Evolutionary conservation across 2,888 invertebrate species (phyloP), one percentile per base, ranked within the genome.

Genomic region (Melolontha melolontha): DNA sequence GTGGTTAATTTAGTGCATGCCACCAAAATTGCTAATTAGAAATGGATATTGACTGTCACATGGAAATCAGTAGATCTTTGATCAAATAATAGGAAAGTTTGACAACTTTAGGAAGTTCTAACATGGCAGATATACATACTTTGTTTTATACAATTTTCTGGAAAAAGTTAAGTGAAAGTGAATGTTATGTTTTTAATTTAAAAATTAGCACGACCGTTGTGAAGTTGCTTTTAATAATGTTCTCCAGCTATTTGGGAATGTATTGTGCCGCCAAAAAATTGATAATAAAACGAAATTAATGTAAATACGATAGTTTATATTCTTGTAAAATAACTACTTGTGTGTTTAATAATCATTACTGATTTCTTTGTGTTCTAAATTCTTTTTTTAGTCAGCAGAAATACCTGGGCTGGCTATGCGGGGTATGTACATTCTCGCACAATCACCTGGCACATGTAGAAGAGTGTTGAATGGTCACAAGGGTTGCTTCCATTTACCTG

Each of bases 391-490:
- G 71, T 69, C 69, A 66, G 67, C 65, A 65, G 67, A 71, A 67
- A 71, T 68, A 76, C 76, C 75, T 78, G 78, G 76, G 76, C 76
- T 77, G 75, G 75, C 73, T 75, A 79, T 78, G 78, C 76, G 78
- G 76, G 76, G 75, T 77, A 74, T 73, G 75, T 75, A 77, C 73
- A 70, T 72, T 71, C 74, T 70, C 72, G 69, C 71, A 72, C 71
- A 64, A 68, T 72, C 72, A 73, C 71, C 66, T 72, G 68, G 74
- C 50, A 52, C 64, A 41, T 64, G 27, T 64, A 64, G 34, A 8
- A 34, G 64, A 64, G 64, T 52, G 63, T 63, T 50, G 39, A 50
- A 50, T 63, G 64, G 64, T 64, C 64, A 64, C 64, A 64, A 50
- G 64, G 64, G 50, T 64, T 64, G 52, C 52, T 64, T 34, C 29